Conservation (phyloP, 2,888 invertebrate species). For the Xestia xanthographa region DNA sequence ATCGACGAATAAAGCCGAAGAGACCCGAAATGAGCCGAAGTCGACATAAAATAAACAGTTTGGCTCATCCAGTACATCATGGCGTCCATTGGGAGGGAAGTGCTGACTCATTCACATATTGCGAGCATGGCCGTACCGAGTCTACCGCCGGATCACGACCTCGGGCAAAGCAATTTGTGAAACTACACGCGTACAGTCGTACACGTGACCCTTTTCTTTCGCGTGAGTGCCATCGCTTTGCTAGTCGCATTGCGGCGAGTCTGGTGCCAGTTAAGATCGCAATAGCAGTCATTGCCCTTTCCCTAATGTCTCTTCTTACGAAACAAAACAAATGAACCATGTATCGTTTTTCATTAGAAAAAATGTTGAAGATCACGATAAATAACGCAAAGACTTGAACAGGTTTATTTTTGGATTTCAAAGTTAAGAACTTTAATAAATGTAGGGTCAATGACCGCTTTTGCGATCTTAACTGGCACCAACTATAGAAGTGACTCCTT, state of each 20-base stretch:
- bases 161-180: neutral
- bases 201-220: neutral
- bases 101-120: conserved; percentile 49
- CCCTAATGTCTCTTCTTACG: too few species aligned
- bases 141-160: neutral
- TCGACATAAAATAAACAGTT: conserved; percentile 52
- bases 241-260: neutral
- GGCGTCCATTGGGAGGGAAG: conserved; percentile 1
- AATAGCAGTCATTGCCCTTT: too few species aligned
- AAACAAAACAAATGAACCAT: too few species aligned
- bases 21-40: conserved; percentile 29
- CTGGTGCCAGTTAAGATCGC: neutral
- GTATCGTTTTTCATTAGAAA: too few species aligned
- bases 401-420: too few species aligned
- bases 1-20: conserved; percentile 44
- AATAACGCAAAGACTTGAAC: too few species aligned
- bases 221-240: neutral
- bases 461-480: too few species aligned
- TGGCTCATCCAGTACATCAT: conserved; percentile 40
- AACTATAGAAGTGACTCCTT: neutral
- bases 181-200: neutral
- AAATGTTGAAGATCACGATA: too few species aligned
- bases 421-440: too few species aligned
- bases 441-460: too few species aligned
- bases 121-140: conserved; percentile 3